phyloP scores from a whole-genome alignment of 1,140 invertebrate species.

The Drosophila tani region DNA sequence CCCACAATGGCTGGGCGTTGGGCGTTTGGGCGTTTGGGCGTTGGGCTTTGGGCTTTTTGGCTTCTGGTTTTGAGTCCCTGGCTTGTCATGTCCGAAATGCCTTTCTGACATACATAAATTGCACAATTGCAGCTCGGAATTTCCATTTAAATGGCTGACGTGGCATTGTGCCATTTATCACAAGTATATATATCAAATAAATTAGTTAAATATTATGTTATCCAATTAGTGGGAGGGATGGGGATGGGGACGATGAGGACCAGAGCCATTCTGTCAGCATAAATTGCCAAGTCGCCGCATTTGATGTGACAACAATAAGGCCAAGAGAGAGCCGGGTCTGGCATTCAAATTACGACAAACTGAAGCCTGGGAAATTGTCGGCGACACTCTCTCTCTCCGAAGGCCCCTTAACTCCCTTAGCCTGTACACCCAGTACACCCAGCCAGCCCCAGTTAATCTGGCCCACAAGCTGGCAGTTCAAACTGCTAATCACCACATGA shows the following conservation, averaged over 20 bases:
- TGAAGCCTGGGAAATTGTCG: constrained; percentile 64
- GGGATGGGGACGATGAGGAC: neutral
- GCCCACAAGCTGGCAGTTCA: constrained; percentile 56
- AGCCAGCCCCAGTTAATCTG: neutral
- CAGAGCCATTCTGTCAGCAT: constrained; percentile 67
- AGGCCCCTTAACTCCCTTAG: neutral
- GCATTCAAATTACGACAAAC: constrained; percentile 70
- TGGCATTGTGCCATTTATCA: constrained; percentile 63
- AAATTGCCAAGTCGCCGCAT: constrained; percentile 70
- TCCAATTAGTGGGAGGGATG: constrained; percentile 49
- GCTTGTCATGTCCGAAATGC: constrained; percentile 41
- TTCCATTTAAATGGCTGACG: constrained; percentile 70
- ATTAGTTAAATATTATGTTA: constrained; percentile 83
- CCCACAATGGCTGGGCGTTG: neutral
- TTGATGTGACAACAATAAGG: constrained; percentile 73
- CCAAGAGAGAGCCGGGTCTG: constrained; percentile 49
- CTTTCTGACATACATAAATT: constrained; percentile 72
- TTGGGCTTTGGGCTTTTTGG: neutral
- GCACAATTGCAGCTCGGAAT: constrained; percentile 50
- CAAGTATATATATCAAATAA: constrained; percentile 66
- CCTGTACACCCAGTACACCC: neutral
- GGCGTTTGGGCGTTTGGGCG: neutral
- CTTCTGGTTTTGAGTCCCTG: constrained; percentile 1
- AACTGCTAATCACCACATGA: constrained; percentile 82
- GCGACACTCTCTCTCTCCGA: constrained; percentile 40